Evolutionary conservation across 2,113 vertebrate species (phyloP), one percentile per base, ranked within the genome.

Genomic region (Procavia capensis): DNA sequence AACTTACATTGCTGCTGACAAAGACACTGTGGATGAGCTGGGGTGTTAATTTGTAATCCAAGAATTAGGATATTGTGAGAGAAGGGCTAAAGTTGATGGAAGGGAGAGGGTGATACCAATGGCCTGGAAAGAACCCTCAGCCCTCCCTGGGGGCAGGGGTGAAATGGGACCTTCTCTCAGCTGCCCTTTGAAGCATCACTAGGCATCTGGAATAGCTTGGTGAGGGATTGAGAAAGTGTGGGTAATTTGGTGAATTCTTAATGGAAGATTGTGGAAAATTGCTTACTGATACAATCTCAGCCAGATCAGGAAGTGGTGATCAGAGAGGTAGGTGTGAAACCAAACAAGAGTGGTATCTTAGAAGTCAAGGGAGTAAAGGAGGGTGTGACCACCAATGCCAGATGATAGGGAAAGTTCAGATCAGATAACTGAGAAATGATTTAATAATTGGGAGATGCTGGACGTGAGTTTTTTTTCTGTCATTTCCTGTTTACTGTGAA

Each of bases 401-500:
- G n/a, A 61, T 16, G 8, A 2, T 47, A 0, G 34, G 66, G 78
- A 50, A 85, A 43, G 25, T 75, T 92, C 6, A 39, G 68, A 41
- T 47, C 39, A 57, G 80, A 74, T 39, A 68, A 54, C 61, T 90
- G 90, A 86, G 24, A 76, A 87, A 39, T 64, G 81, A 72, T 74
- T 88, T 64, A 82, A 41, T 72, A 64, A 50, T 63, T 74, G 68
- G 36, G 64, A 83, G 63, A 24, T 45, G 43, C 39, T 19, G 84
- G 61, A 13, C 59, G 20, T 66, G 93, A 79, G 72, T 85, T 79
- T 88, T 85, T 45, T 10, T 6, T 72, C n/a, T 95, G 9, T 76
- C 63, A 59, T 88, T 95, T 93, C 39, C 79, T 95, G 2, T 82
- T 41, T 85, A 54, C 6, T 20, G 19, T 36, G 84, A 95, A 85